Conservation (phyloP, 2,888 invertebrate genomes). For the Rotaria socialis region DNA sequence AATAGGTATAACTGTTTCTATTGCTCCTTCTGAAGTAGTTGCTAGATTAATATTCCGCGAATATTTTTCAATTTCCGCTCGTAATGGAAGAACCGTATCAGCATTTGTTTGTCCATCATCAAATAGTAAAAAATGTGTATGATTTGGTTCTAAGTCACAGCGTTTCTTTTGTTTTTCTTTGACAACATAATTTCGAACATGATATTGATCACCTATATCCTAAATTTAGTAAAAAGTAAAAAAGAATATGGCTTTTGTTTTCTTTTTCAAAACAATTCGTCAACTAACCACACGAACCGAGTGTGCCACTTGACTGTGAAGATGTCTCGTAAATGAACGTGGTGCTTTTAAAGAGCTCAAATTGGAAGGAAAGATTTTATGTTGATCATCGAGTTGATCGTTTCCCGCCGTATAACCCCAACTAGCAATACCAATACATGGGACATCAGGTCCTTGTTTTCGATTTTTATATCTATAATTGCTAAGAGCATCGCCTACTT, state of each 20-base stretch:
- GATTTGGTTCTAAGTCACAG: constrained; percentile 34
- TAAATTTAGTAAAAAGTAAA: not conserved
- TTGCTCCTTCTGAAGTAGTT: not conserved
- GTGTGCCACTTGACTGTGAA: not conserved
- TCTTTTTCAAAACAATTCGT: not conserved
- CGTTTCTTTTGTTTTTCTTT: not conserved
- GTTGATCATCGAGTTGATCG: not conserved
- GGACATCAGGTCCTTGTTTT: constrained; percentile 8
- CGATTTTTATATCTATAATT: constrained; percentile 25
- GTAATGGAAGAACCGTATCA: not conserved
- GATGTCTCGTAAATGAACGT: not conserved
- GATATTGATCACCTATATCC: not conserved
- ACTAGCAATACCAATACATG: not conserved
- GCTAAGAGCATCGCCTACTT: constrained; percentile 1
- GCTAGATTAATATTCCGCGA: not conserved
- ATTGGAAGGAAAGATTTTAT: too few relatives aligned
- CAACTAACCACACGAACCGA: not conserved
- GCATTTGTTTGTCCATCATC: not conserved
- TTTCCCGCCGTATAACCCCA: constrained; percentile 29
- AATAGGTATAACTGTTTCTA: not conserved
- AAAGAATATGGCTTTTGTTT: not conserved
- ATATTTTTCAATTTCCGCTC: constrained; percentile 8
- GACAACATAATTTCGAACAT: not conserved
- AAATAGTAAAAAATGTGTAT: constrained; percentile 32
- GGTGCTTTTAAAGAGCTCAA: not conserved